Evolutionary conservation across 2,113 vertebrate genomes (phyloP), one percentile per base, ranked within the genome.

Genomic region (Ptilonorhynchus violaceus): DNA sequence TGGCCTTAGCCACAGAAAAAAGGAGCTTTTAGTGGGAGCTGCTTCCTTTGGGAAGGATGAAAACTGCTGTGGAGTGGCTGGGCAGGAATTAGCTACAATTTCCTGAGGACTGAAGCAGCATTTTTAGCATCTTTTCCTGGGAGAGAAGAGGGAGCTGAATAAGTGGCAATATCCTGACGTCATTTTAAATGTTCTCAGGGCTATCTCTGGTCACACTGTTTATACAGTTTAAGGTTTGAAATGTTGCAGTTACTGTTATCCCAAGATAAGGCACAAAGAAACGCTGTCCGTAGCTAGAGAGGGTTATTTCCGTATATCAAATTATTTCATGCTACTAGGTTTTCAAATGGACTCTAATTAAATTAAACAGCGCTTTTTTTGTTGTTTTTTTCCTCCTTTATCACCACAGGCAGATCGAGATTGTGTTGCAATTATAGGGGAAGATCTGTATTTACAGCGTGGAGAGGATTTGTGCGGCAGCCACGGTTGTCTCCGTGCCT

Each of bases 331-430:
- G 94, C 91, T 92, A 39, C 82, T 79, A 69, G 80, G 47, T 95
- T 93, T 96, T 85, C 93, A 97, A 93, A 97, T 97, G 94, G 91
- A 81, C 93, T 85, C 41, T 93, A 97, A 97, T 97, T 97, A 97
- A 97, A 97, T 96, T 96, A 97, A 98, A 86, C 58, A 74, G 93
- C 72, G 83, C 63, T 91, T 91, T 77, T 72, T 37, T 79, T 52
- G 79, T 69, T 56, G 31, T 53, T 75, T 72, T 59, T 68, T 74
- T 79, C 74, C 39, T 24, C 17, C 70, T 95, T 88, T 96, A 94
- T 96, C 96, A 96, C 93, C 37, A 22, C 75, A 81, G 96, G 95
- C 82, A 91, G 93, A 96, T 97, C 63, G 7, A 95, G 96, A 97
- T 73, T 89, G 78, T 7, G 9, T 92, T 88, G 89, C 93, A 92